Base-by-base conservation (phyloP, 2,113 vertebrate species). In the Progne subis region DNA sequence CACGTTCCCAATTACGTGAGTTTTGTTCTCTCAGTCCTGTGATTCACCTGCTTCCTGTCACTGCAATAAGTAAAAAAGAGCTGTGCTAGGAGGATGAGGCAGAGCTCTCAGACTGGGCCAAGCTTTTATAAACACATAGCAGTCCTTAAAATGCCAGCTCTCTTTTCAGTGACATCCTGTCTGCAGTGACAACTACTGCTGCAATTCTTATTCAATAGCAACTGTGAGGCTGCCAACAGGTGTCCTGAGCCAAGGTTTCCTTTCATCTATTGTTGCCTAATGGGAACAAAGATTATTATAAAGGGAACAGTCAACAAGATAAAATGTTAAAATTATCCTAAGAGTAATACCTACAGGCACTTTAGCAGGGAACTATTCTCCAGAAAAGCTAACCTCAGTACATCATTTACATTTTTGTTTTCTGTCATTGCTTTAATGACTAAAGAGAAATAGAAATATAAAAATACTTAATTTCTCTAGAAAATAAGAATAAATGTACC, bases 291-390 rank as follows among this genome's bases (percentile, higher is more conserved):
- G 96, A 95, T 86, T 6, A 94, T 96, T 95, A 92, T n/a, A 94
- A 91, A 95, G 85, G 85, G 18, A 95, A 76, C 74, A 95, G 94
- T 56, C 96, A 97, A 96, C 69, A 86, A 95, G 95, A 96, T 60
- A 95, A 97, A 97, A 96, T 67, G 79, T 80, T 95, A 82, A 85
- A 94, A 91, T 97, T 97, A 95, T 91, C 53, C 82, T 91, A 96
- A 31, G 9, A 87, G 64, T 88, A 96, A 93, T 82, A 94, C 39
- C 77, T 96, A 67, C 49, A 76, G 88, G 71, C 16, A 52, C 44
- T 96, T 96, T 43, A 96, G 82, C 61, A 95, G 61, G 65, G 18
- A 90, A 92, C 80, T 79, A 63, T 83, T 72, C 46, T 88, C 64
- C 80, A 64, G 70, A 83, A 88, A 93, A 97, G 47, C 29, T 75